Evolutionary conservation across 2,888 invertebrate species (phyloP).

Genomic region (Cabera pusaria): DNA sequence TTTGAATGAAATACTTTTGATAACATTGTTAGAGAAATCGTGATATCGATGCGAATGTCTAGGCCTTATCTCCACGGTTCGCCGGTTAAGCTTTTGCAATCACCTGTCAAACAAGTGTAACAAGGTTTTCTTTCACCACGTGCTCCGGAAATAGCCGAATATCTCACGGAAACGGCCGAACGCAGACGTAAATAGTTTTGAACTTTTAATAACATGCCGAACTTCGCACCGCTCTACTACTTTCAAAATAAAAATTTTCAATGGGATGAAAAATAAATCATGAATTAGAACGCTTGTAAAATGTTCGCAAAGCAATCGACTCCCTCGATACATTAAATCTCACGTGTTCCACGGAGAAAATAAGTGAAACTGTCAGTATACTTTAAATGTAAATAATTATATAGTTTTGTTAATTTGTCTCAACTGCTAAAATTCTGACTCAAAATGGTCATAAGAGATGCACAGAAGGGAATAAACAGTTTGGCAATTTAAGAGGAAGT

Average conservation of each 20-base stretch:
- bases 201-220: constrained; percentile 50
- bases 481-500: constrained; percentile 61
- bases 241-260: constrained; percentile 2
- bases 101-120: constrained; percentile 53
- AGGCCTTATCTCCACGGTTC: constrained; percentile 1
- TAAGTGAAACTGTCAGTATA: not conserved
- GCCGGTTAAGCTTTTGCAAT: constrained; percentile 41
- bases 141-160: constrained; percentile 64
- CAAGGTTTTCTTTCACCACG: too few species aligned
- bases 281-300: too few species aligned
- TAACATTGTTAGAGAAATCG: too few species aligned
- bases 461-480: constrained; percentile 37
- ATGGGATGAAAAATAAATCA: too few species aligned
- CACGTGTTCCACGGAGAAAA: not conserved
- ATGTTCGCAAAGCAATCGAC: too few species aligned
- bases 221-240: constrained; percentile 45
- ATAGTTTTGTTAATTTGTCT: constrained; percentile 3
- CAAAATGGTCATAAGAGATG: constrained; percentile 25
- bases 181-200: constrained; percentile 71
- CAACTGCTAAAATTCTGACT: constrained; percentile 2
- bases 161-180: constrained; percentile 50
- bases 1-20: too few species aligned
- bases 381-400: constrained; percentile 10
- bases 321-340: too few species aligned
- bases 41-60: constrained; percentile 12